Evolutionary conservation across 1,140 invertebrate species (phyloP).

Genomic region (Musca domestica): DNA sequence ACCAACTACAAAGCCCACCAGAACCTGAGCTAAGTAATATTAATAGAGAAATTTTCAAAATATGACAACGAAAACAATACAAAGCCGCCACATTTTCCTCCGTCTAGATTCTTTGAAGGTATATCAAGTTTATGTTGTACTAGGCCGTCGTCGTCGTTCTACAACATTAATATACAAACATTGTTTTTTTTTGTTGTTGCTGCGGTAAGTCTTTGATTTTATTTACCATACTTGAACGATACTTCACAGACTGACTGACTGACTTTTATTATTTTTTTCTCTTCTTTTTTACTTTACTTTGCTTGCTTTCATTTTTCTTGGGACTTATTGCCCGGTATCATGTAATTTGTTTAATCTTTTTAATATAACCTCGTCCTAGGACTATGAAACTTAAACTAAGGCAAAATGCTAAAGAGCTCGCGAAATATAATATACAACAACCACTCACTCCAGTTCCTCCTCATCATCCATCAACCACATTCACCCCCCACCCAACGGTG

Average conservation of each 20-base stretch:
- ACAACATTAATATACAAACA: not conserved
- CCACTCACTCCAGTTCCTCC: too few species aligned
- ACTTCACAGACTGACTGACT: too few species aligned
- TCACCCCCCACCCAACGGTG: too few species aligned
- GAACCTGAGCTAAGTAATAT: constrained; percentile 2
- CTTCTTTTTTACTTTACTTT: not conserved
- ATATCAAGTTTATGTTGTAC: too few species aligned
- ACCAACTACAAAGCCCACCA: not conserved
- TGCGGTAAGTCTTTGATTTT: not conserved
- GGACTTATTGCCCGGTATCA: not conserved
- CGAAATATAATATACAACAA: too few species aligned
- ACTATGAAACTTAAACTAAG: not conserved
- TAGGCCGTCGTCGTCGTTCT: not conserved
- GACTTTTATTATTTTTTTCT: not conserved
- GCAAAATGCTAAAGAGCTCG: too few species aligned
- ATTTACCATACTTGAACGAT: too few species aligned
- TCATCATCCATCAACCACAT: too few species aligned
- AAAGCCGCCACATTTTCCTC: too few species aligned
- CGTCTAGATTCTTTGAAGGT: too few species aligned
- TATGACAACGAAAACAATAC: not conserved
- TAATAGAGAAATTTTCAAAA: constrained; percentile 10
- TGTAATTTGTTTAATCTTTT: not conserved
- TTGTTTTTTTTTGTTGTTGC: not conserved
- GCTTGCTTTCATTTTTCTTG: not conserved
- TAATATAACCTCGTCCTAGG: not conserved